These are phyloP conservation scores for Saguinus midas DNA, from an alignment of 2,113 vertebrate species.

Conservation along the genomic window DNA sequence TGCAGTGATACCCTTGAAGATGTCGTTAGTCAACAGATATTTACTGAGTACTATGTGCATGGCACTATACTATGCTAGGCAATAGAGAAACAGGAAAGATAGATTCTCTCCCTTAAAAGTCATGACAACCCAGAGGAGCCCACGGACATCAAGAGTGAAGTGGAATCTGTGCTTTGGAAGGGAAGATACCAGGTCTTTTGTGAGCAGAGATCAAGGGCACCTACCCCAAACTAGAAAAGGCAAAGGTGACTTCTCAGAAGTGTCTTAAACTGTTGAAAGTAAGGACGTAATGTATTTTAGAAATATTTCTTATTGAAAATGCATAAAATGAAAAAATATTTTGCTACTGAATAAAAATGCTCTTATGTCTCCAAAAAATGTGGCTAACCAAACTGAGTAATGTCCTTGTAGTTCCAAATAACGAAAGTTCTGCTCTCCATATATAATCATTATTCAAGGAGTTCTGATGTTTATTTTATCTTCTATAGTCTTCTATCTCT, in stretches of 20 bases:
- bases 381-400: background rate
- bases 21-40: background rate
- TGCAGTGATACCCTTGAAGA: background rate
- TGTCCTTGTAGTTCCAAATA: background rate
- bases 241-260: background rate
- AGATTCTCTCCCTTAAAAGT: background rate
- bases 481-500: background rate
- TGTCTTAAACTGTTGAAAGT: background rate
- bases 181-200: fast-evolving
- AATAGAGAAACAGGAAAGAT: background rate
- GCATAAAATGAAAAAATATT: background rate
- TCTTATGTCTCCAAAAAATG: background rate
- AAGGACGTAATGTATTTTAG: background rate
- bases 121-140: background rate
- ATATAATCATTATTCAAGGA: background rate
- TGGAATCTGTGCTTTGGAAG: background rate
- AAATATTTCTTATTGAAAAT: background rate
- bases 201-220: background rate
- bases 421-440: background rate
- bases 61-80: background rate
- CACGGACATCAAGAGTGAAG: background rate
- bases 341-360: background rate
- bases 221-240: background rate
- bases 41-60: background rate
- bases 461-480: background rate